These are phyloP conservation scores for Drosophila sulfurigaster DNA, from an alignment of 1,140 invertebrate genomes.

Conservation along the genomic window DNA sequence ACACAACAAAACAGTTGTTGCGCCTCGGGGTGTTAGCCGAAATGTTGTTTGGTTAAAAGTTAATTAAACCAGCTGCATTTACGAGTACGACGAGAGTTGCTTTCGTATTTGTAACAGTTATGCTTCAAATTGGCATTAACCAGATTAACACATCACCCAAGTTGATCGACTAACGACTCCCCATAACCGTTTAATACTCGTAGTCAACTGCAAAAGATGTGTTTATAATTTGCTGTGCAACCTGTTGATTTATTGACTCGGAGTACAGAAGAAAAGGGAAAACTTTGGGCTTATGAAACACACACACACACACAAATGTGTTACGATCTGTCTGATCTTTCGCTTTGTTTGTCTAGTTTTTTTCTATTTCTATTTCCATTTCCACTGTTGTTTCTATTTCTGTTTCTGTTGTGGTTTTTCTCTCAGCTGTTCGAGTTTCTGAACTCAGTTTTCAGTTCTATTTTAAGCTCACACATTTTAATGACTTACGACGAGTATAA, in stretches of 20 bases:
- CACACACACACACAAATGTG: background rate
- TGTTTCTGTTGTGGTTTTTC: background rate
- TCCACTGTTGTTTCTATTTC: background rate
- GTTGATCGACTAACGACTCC: slow-evolving; percentile 6
- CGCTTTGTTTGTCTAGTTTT: background rate
- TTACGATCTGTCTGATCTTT: slow-evolving; percentile 1
- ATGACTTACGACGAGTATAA: slow-evolving; percentile 26
- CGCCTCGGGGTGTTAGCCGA: slow-evolving; percentile 16
- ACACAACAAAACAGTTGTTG: background rate
- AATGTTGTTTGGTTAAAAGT: slow-evolving; percentile 28
- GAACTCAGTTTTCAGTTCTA: slow-evolving; percentile 37
- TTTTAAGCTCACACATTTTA: slow-evolving; percentile 43
- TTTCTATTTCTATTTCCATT: slow-evolving; percentile 1
- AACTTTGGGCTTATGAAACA: slow-evolving; percentile 10
- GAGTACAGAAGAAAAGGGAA: slow-evolving; percentile 8
- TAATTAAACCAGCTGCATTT: slow-evolving; percentile 29
- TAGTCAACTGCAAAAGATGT: background rate
- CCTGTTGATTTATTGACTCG: background rate
- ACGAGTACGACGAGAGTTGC: background rate
- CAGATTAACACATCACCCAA: background rate
- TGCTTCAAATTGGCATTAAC: slow-evolving; percentile 5
- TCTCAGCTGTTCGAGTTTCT: slow-evolving; percentile 19
- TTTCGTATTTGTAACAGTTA: slow-evolving; percentile 1
- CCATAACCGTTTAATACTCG: background rate
- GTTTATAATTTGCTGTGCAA: background rate